Conservation (phyloP, 2,113 vertebrate genomes). For the Sorex fumeus region DNA sequence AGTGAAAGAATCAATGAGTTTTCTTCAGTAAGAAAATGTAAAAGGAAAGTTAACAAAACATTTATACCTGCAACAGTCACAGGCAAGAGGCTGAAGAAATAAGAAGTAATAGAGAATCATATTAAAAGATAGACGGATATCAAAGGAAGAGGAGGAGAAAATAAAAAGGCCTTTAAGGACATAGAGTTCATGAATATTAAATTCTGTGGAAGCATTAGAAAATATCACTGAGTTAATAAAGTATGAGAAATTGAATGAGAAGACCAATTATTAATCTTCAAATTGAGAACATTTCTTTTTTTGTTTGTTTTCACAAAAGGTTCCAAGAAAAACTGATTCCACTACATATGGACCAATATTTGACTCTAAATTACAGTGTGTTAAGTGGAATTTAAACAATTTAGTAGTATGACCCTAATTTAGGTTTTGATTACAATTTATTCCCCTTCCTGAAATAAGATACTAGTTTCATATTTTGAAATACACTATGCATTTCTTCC, state of each 20-base stretch:
- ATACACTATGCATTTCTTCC: background rate
- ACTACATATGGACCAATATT: background rate
- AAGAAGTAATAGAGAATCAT: background rate
- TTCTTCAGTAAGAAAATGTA: background rate
- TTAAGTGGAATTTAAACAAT: background rate
- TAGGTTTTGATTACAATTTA: slow-evolving; percentile 11
- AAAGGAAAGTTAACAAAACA: background rate
- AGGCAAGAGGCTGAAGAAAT: background rate
- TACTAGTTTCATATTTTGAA: slow-evolving; percentile 26
- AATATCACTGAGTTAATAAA: background rate
- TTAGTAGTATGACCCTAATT: background rate
- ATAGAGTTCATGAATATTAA: background rate
- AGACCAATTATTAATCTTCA: background rate
- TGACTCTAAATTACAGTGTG: background rate
- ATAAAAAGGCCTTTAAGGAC: background rate
- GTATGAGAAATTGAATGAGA: slow-evolving; percentile 20
- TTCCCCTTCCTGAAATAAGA: background rate
- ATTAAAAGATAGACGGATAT: background rate
- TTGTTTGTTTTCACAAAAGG: background rate
- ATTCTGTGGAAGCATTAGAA: slow-evolving; percentile 26
- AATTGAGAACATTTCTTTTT: background rate
- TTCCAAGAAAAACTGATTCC: background rate
- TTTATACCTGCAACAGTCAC: background rate
- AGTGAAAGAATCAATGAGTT: background rate
- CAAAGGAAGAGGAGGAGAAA: background rate